Percentiles rank a stretch among this genome's conserved stretches.
Conservation (phyloP, 2,888 invertebrate species). For the Philonicus albiceps region DNA sequence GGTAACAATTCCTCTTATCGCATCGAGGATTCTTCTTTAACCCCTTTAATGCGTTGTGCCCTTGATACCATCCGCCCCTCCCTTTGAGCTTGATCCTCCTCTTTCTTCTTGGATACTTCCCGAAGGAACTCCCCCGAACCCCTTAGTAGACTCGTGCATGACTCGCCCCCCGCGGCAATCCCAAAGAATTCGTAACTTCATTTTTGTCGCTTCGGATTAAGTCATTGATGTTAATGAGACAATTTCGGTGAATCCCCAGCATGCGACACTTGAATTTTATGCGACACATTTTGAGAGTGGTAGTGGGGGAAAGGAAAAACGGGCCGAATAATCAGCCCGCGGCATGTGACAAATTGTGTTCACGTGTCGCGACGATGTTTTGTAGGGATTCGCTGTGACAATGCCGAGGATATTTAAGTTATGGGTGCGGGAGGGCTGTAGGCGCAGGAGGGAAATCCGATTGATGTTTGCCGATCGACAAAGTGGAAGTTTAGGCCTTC, state of each 20-base stretch:
- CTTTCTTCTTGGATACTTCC: not conserved
- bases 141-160: not conserved
- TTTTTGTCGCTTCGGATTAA: conserved; percentile 25
- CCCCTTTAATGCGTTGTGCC: not conserved
- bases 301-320: not conserved
- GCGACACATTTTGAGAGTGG: not conserved
- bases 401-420: not conserved
- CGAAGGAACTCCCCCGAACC: not conserved
- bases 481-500: not conserved
- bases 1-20: conserved; percentile 23
- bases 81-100: not conserved
- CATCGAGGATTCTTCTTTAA: conserved; percentile 1
- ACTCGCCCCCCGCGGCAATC: not conserved
- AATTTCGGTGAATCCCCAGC: not conserved
- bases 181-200: not conserved
- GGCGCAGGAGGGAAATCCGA: not conserved
- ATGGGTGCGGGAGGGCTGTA: not conserved
- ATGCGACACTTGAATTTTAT: not conserved
- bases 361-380: not conserved
- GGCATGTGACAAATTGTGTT: conserved; percentile 2
- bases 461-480: conserved; percentile 5
- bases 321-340: not conserved
- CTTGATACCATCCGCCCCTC: not conserved
- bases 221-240: conserved; percentile 24
- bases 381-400: not conserved